phyloP scores from a whole-genome alignment of 2,113 vertebrate genomes.

The Phrynocephalus versicolor region DNA sequence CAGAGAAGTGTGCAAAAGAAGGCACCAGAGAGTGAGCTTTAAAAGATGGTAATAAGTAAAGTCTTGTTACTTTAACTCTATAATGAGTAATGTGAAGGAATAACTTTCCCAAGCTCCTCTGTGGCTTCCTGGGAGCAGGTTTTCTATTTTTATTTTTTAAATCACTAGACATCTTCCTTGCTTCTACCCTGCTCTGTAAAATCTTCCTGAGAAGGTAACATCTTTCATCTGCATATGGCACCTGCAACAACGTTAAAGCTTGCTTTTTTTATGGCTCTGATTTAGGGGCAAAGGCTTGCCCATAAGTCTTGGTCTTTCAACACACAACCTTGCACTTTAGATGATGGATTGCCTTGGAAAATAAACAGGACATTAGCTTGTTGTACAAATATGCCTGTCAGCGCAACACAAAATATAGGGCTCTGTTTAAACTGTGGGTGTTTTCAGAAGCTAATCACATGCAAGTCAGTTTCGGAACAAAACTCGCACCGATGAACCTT shows the following conservation, averaged over 20 bases:
- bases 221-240: conserved; percentile 70
- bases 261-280: conserved; percentile 67
- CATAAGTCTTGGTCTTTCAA: conserved; percentile 66
- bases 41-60: no score
- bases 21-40: no score
- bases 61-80: no score
- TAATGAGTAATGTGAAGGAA: no score
- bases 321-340: conserved; percentile 62
- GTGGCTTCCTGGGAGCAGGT: no score
- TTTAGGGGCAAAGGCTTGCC: conserved; percentile 62
- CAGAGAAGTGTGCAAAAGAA: no score
- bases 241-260: conserved; percentile 68
- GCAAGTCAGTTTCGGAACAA: conserved; percentile 42
- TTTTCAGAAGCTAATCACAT: conserved; percentile 53
- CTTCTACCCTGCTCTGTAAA: conserved; percentile 46
- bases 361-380: conserved; percentile 67
- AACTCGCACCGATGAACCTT: conserved; percentile 7
- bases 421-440: background rate
- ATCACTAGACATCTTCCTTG: conserved; percentile 54
- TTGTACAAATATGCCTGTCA: conserved; percentile 60
- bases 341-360: conserved; percentile 70
- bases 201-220: conserved; percentile 70
- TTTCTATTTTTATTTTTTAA: background rate
- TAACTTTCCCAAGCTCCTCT: no score
- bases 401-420: conserved; percentile 63